Evolutionary conservation across 2,797 vertebrate species (phyloP).

Genomic region (Amniataba percoides): DNA sequence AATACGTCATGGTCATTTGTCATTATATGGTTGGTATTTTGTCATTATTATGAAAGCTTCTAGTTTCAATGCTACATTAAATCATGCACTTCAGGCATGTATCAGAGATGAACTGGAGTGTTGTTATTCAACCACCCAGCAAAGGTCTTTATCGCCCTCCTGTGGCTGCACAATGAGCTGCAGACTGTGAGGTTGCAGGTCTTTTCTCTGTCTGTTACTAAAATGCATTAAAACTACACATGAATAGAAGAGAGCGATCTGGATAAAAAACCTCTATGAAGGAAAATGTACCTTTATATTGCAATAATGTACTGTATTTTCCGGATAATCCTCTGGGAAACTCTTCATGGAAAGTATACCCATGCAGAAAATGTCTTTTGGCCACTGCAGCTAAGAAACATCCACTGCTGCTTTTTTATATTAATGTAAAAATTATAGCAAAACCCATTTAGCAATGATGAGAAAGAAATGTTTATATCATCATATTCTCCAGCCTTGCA

Average conservation of each 20-base stretch:
- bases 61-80: background rate
- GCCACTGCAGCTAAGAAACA: no score
- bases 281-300: no score
- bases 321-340: background rate
- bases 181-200: background rate
- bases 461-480: background rate
- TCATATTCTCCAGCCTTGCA: no score
- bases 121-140: background rate
- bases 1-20: background rate
- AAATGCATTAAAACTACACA: background rate
- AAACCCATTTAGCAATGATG: background rate
- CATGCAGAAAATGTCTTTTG: background rate
- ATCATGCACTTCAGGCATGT: background rate
- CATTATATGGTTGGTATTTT: background rate
- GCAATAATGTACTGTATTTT: background rate
- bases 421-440: background rate
- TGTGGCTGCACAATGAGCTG: constrained; percentile 36
- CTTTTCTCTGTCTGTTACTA: background rate
- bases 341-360: background rate
- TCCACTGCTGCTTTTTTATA: background rate
- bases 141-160: constrained; percentile 39
- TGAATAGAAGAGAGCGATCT: background rate
- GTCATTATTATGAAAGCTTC: background rate
- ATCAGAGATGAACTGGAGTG: background rate
- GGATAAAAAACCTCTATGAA: background rate